Evolutionary conservation across 2,113 vertebrate species (phyloP), one percentile per base, ranked within the genome.

Genomic region (Solea senegalensis): DNA sequence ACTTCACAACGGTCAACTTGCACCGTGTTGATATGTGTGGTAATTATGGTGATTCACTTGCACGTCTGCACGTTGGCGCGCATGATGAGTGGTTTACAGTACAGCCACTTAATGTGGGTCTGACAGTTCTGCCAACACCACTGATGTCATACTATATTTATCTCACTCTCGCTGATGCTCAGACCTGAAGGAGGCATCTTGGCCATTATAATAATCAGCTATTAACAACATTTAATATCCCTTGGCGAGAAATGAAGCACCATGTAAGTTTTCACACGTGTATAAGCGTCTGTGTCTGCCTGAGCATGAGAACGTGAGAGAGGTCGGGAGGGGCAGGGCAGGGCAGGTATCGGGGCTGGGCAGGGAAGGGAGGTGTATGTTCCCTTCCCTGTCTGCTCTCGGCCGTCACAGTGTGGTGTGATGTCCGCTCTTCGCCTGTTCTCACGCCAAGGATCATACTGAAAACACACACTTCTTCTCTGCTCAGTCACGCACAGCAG

Each of bases 351-450:
- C 40, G 6, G 65, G 72, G 64, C 67, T 15, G 77, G 61, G 54
- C 67, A 43, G 57, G 45, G 74, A 75, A 79, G 69, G 80, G 74
- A 78, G 53, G 49, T 50, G n/a, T 60, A 72, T 80, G 83, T 71
- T 86, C 73, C 83, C 74, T 75, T 73, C 50, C 54, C 72, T 81
- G 89, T 88, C 87, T 92, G 78, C 88, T 69, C 79, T 83, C 11
- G 49, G 72, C 75, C 57, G 77, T 92, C 83, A 83, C 91, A 90
- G 90, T 89, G 84, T 88, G 88, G 89, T 89, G 90, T 85, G 86
- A 93, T 90, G 84, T 92, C 78, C 83, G 69, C 77, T 80, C 69
- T 52, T 73, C 76, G 84, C 84, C 87, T 90, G 89, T 92, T 93
- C 92, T 92, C 90, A 92, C 84, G 90, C 90, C 89, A 92, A 85